Conservation (phyloP, 1,140 invertebrate genomes). For the Cepaea nemoralis region DNA sequence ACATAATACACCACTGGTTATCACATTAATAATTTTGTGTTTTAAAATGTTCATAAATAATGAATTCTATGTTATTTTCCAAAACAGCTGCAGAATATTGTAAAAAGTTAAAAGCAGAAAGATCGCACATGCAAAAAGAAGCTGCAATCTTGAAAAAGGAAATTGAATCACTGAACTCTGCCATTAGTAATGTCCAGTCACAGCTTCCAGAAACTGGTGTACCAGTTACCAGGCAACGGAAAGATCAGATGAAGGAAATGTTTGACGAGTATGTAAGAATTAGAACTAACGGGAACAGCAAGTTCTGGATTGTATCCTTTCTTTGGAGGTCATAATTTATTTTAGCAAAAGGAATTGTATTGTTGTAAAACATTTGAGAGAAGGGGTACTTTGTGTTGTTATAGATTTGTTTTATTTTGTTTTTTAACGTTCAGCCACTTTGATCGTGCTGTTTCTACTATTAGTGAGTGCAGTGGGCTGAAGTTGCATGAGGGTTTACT, state of each 20-base stretch:
- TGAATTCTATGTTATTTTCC: constrained; percentile 38
- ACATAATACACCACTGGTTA: too few species aligned
- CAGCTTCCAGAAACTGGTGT: constrained; percentile 91
- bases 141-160: constrained; percentile 86
- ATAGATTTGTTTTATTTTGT: too few species aligned
- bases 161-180: constrained; percentile 90
- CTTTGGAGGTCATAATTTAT: too few species aligned
- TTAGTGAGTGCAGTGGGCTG: too few species aligned
- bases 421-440: too few species aligned
- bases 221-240: constrained; percentile 86
- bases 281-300: constrained; percentile 92
- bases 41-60: too few species aligned
- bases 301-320: constrained; percentile 94
- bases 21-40: too few species aligned
- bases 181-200: constrained; percentile 88
- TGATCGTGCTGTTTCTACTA: too few species aligned
- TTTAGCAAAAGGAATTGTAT: too few species aligned
- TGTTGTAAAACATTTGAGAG: too few species aligned
- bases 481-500: too few species aligned
- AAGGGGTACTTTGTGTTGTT: too few species aligned
- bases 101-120: constrained; percentile 86
- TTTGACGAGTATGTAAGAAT: constrained; percentile 91
- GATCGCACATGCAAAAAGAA: constrained; percentile 89
- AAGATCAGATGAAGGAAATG: constrained; percentile 94
- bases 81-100: constrained; percentile 89